Evolutionary conservation across 2,797 vertebrate genomes (phyloP).

Genomic region (Mastacembelus armatus): DNA sequence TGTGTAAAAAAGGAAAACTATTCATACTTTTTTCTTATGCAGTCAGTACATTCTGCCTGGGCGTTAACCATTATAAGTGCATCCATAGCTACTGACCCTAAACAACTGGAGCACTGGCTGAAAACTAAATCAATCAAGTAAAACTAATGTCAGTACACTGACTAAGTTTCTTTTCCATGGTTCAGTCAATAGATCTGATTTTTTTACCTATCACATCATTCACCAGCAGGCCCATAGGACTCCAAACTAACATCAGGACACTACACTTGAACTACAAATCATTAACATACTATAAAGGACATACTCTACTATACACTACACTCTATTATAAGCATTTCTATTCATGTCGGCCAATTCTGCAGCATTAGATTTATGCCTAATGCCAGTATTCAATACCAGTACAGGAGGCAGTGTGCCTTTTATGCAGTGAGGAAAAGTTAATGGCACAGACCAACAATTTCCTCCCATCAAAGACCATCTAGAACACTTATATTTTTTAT

Average conservation of each 20-base stretch:
- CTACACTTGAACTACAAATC: conserved; percentile 30
- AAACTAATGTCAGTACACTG: neutral
- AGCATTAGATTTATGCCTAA: neutral
- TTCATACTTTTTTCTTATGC: conserved; percentile 5
- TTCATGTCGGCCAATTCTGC: neutral
- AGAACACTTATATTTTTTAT: too few species aligned
- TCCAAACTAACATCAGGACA: conserved; percentile 16
- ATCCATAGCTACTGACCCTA: neutral
- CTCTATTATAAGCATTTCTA: neutral
- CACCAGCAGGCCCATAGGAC: too few species aligned
- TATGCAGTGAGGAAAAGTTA: neutral
- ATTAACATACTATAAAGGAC: neutral
- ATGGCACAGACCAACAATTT: neutral
- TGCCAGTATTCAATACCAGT: too few species aligned
- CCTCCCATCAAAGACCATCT: neutral
- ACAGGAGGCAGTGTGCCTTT: neutral
- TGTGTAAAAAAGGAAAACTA: conserved; percentile 16
- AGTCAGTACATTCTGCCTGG: neutral
- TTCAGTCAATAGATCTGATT: conserved; percentile 37
- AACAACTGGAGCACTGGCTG: neutral
- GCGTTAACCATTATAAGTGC: neutral
- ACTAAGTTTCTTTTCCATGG: neutral
- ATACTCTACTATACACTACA: neutral
- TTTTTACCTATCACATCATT: too few species aligned
- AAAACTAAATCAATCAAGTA: neutral